These are phyloP conservation scores for Manis pentadactyla DNA, from an alignment of 2,797 vertebrate species.

Conservation along the genomic window DNA sequence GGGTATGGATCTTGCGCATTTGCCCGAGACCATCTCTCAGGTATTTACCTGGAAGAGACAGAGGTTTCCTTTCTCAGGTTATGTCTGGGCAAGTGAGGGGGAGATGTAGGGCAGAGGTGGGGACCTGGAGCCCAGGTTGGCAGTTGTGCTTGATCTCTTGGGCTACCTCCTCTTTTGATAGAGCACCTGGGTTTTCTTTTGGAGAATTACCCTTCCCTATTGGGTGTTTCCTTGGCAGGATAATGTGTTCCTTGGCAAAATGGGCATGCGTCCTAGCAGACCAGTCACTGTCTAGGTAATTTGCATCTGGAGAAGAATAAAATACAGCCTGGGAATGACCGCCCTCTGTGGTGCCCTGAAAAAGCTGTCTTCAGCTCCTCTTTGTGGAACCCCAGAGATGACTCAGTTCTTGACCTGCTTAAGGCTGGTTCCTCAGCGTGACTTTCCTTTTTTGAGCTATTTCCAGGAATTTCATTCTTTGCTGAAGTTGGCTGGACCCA, in stretches of 20 bases:
- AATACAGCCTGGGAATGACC: neutral
- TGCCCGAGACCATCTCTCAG: neutral
- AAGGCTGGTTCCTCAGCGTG: neutral
- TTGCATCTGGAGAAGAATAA: neutral
- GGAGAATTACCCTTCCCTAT: neutral
- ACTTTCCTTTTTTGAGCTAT: neutral
- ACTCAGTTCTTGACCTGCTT: neutral
- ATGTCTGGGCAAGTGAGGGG: neutral
- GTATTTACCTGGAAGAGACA: neutral
- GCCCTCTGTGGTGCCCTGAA: neutral
- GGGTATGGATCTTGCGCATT: neutral
- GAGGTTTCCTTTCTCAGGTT: neutral
- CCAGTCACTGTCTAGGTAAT: neutral
- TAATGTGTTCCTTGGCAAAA: neutral
- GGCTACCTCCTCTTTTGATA: neutral
- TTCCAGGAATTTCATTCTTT: neutral
- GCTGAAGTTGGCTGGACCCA: neutral
- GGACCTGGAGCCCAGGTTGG: neutral
- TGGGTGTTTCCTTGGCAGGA: neutral
- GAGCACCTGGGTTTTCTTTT: neutral
- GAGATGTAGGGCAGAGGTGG: fast-evolving
- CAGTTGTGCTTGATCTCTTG: neutral
- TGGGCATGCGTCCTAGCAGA: neutral
- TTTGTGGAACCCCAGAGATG: neutral
- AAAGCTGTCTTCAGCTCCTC: neutral